phyloP scores from a whole-genome alignment of 2,797 vertebrate genomes.

The Amazona ochrocephala region DNA sequence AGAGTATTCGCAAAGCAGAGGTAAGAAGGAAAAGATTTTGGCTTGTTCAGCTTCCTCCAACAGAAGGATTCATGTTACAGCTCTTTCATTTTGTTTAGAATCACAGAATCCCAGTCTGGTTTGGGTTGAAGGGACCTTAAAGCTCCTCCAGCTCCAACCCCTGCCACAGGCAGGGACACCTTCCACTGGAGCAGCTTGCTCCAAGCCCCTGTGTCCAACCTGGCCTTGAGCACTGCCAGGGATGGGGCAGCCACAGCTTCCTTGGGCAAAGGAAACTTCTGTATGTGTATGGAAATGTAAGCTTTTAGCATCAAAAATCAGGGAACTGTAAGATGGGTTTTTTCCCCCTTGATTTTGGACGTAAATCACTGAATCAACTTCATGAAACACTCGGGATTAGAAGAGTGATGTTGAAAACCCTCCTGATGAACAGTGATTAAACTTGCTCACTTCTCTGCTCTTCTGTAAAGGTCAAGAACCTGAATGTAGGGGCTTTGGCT shows the following conservation, averaged over 20 bases:
- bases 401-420: background rate
- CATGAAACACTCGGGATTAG: background rate
- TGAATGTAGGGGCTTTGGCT: background rate
- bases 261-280: background rate
- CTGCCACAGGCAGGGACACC: too few species aligned
- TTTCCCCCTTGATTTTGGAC: background rate
- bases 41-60: too few species aligned
- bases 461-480: background rate
- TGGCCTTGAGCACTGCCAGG: background rate
- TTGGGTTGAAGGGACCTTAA: background rate
- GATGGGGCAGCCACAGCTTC: background rate
- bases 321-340: background rate
- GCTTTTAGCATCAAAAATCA: background rate
- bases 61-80: background rate
- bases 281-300: background rate
- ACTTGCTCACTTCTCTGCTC: background rate
- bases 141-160: accelerated
- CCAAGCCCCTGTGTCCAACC: background rate
- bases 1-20: conserved; percentile 95
- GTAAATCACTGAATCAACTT: background rate
- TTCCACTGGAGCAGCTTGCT: background rate
- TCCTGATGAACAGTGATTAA: background rate
- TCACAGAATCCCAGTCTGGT: background rate
- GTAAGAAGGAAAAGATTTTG: conserved; percentile 66
- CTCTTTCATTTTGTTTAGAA: background rate